phyloP scores from a whole-genome alignment of 2,888 invertebrate species.

The Stenchaetothrips biformis region DNA sequence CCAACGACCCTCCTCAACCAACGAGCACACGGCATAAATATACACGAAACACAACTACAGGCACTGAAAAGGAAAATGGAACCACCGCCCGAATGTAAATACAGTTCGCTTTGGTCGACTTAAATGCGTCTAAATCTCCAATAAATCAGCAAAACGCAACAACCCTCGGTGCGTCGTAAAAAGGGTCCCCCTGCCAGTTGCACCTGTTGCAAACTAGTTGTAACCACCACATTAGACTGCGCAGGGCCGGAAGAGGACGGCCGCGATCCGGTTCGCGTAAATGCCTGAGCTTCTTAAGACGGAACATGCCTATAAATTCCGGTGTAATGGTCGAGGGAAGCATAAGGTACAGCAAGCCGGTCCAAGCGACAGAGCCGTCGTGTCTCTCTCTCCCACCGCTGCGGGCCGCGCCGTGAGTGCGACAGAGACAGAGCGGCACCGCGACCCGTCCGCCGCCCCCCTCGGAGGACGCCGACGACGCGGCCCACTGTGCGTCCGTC shows the following conservation, averaged over 20 bases:
- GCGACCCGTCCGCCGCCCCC: too few relatives aligned
- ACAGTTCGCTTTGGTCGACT: background rate
- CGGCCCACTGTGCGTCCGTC: too few relatives aligned
- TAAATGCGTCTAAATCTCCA: background rate
- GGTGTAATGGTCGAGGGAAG: background rate
- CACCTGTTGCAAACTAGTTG: slow-evolving; percentile 15
- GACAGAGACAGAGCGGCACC: too few relatives aligned
- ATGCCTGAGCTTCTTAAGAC: background rate
- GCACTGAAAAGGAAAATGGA: background rate
- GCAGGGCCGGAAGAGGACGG: background rate
- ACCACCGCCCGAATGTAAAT: background rate
- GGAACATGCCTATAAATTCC: slow-evolving; percentile 8
- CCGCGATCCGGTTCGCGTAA: background rate
- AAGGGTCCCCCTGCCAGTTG: background rate
- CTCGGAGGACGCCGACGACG: too few relatives aligned
- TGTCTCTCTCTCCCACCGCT: too few relatives aligned
- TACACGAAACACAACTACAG: too few relatives aligned
- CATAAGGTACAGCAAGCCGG: too few relatives aligned
- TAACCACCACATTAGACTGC: slow-evolving; percentile 23
- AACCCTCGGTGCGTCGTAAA: background rate
- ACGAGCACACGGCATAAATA: too few relatives aligned
- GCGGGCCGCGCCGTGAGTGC: too few relatives aligned
- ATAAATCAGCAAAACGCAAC: background rate
- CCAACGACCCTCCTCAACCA: too few relatives aligned
- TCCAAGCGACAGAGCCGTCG: too few relatives aligned